A percentile compares a stretch with the other conserved stretches of the same genome.
Evolutionary conservation across 2,113 vertebrate species (phyloP).

Genomic region (Mastomys coucha): DNA sequence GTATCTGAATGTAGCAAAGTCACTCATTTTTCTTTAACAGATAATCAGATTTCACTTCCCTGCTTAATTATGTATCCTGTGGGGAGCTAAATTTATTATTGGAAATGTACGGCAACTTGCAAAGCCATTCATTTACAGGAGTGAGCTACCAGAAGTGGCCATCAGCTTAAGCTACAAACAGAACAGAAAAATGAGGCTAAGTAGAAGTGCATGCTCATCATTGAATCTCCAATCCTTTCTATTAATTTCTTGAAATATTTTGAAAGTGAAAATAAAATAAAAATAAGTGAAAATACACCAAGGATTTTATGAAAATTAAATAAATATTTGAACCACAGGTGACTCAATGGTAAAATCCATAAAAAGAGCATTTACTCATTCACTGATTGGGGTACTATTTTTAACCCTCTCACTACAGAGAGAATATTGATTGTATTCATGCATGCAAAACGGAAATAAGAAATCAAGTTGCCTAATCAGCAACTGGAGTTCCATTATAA

Average conservation of each 20-base stretch:
- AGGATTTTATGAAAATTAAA: background rate
- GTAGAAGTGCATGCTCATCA: background rate
- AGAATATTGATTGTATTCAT: conserved; percentile 50
- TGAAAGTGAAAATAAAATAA: conserved; percentile 2
- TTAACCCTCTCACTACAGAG: background rate
- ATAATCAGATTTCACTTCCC: conserved; percentile 68
- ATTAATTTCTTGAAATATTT: conserved; percentile 6
- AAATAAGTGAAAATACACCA: background rate
- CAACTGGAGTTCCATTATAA: conserved; percentile 28
- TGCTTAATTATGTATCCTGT: conserved; percentile 66
- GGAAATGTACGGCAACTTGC: conserved; percentile 54
- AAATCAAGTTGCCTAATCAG: conserved; percentile 56
- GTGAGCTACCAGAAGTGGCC: conserved; percentile 27
- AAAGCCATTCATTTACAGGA: conserved; percentile 9
- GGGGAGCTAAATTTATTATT: conserved; percentile 52
- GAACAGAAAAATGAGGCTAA: background rate
- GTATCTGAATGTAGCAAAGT: conserved; percentile 53
- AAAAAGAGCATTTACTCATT: background rate
- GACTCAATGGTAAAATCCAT: conserved; percentile 8
- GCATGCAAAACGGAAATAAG: conserved; percentile 15
- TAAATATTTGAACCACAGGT: background rate
- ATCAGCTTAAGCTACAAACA: conserved; percentile 18
- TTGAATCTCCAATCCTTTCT: background rate
- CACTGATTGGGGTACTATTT: conserved; percentile 44
- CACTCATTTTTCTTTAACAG: conserved; percentile 73